Percentiles rank a stretch among this genome's conserved stretches.
phyloP scores from a whole-genome alignment of 2,797 vertebrate species.

The Hemibagrus guttatus region DNA sequence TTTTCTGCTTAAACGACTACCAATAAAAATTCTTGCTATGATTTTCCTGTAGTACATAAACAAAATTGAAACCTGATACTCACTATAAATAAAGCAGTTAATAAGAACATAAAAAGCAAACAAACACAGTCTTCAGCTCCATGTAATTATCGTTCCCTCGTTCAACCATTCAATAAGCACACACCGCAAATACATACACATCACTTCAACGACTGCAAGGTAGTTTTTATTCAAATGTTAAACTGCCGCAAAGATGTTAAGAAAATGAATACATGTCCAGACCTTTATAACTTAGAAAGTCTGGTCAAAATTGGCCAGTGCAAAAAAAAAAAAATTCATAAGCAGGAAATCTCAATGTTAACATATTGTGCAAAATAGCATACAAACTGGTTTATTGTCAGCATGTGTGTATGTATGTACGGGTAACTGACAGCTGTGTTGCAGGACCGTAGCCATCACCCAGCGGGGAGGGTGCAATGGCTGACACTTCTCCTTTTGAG shows the following conservation, averaged over 20 bases:
- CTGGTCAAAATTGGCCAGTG: neutral
- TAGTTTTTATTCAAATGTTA: neutral
- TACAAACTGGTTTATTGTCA: neutral
- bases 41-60: neutral
- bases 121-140: neutral
- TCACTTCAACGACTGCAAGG: neutral
- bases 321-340: neutral
- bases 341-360: slow-evolving; percentile 4
- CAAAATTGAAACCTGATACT: neutral
- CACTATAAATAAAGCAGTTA: neutral
- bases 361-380: slow-evolving; percentile 21
- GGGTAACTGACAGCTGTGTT: slow-evolving; percentile 72
- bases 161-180: neutral
- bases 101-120: neutral
- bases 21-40: neutral
- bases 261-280: neutral
- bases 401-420: slow-evolving; percentile 29
- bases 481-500: slow-evolving; percentile 70
- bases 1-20: neutral
- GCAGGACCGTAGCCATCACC: slow-evolving; percentile 67
- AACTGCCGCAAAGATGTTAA: neutral
- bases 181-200: neutral
- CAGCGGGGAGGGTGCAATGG: slow-evolving; percentile 67
- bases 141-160: neutral
- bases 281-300: neutral